Evolutionary conservation across 2,888 invertebrate genomes (phyloP).

Genomic region (Arge pagana): DNA sequence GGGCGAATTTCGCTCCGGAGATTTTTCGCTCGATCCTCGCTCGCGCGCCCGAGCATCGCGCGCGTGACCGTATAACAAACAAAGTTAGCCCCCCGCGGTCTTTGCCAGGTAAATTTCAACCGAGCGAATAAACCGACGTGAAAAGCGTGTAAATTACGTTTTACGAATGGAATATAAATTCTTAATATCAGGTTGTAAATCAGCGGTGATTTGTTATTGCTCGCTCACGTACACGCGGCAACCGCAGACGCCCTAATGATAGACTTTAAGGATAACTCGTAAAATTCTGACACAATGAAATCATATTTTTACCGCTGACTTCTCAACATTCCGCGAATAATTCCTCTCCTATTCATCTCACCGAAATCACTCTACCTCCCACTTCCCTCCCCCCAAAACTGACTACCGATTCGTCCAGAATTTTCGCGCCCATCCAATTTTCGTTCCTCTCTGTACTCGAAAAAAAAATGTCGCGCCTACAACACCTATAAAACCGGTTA

Average conservation of each 20-base stretch:
- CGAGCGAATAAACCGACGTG: neutral
- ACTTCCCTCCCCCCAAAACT: no score
- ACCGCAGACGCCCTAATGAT: constrained; percentile 51
- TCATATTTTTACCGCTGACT: constrained; percentile 39
- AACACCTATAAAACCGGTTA: no score
- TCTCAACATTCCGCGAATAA: neutral
- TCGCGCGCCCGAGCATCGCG: neutral
- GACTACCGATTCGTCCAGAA: neutral
- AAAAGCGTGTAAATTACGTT: constrained; percentile 11
- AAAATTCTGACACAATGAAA: constrained; percentile 55
- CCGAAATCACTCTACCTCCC: no score
- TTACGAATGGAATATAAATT: constrained; percentile 51
- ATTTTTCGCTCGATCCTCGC: no score
- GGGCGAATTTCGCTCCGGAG: neutral
- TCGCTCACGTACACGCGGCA: constrained; percentile 29
- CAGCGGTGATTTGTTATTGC: constrained; percentile 43
- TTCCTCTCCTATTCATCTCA: no score
- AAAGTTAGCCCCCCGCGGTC: no score
- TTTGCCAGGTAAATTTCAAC: no score
- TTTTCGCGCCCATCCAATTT: no score
- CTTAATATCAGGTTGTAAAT: constrained; percentile 54
- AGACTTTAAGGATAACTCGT: constrained; percentile 54
- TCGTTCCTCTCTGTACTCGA: constrained; percentile 10
- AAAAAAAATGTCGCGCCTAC: neutral
- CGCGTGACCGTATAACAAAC: no score